Evolutionary conservation across 2,888 invertebrate genomes (phyloP).

Genomic region (Blastobasis adustella): DNA sequence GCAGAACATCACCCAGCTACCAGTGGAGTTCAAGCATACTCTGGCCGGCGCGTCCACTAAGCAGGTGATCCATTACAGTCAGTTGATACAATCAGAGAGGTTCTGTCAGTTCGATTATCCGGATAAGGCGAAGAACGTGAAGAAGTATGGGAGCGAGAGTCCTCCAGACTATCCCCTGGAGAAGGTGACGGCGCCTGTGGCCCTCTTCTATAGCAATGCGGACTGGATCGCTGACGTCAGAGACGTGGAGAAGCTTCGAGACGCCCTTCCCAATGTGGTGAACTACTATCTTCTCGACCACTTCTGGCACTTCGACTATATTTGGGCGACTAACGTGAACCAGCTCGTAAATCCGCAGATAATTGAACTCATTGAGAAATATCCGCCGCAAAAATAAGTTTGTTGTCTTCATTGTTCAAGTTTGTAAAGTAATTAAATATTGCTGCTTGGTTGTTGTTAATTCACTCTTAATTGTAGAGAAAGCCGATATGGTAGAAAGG

Average conservation of each 20-base stretch:
- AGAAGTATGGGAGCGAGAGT: slow-evolving; percentile 30
- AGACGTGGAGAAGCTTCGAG: slow-evolving; percentile 56
- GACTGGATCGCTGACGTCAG: slow-evolving; percentile 78
- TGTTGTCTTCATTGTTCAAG: no score
- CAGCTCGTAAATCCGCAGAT: no score
- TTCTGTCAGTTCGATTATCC: slow-evolving; percentile 51
- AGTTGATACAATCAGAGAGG: slow-evolving; percentile 44
- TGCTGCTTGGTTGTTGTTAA: no score
- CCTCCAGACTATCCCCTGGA: slow-evolving; percentile 45
- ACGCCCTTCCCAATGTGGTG: no score
- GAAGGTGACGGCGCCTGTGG: slow-evolving; percentile 40
- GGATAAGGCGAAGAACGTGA: slow-evolving; percentile 24
- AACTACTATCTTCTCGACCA: no score
- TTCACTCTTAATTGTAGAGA: no score
- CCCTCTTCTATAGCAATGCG: slow-evolving; percentile 55
- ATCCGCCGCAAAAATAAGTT: no score
- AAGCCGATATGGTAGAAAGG: no score
- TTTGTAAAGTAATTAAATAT: no score
- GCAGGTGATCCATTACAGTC: slow-evolving; percentile 71
- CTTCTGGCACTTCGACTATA: no score
- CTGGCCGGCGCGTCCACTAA: slow-evolving; percentile 73
- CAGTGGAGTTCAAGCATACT: slow-evolving; percentile 66
- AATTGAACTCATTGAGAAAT: no score
- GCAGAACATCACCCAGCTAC: slow-evolving; percentile 73
- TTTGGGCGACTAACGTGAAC: no score